Evolutionary conservation across 2,113 vertebrate genomes (phyloP), one percentile per base, ranked within the genome.

Genomic region (Microtus pennsylvanicus): DNA sequence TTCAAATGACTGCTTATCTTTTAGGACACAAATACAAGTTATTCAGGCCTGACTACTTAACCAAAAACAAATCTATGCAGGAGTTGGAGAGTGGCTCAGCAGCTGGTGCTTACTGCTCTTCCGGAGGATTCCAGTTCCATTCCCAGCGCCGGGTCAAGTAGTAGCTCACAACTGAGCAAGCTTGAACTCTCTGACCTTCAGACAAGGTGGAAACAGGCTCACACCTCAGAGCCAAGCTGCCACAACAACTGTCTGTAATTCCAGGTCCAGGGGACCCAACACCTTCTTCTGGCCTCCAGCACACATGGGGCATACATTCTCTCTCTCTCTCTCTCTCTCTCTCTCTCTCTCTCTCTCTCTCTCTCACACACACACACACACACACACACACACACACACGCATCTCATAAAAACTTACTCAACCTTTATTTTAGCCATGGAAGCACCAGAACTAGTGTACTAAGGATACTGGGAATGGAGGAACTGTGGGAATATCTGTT

Each of bases 341-440:
- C 55, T 58, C 16, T 58, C 55, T 58, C 16, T 55, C 55, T 55
- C 16, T 55, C 12, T 52, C 52, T 52, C 50, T 52, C 50, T 52
- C 50, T 52, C 50, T 52, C 26, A 35, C 47, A n/a, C 8, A 81
- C 50, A 81, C 19, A 81, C 47, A n/a, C 8, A 81, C 50, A 81
- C 19, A 81, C 47, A 55, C 9, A 81, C 50, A 81, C 19, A 81
- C 78, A 58, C 50, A 81, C 78, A 81, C n/a, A 52, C 55, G 35
- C 33, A 12, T 47, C 7, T 81, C 55, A 7, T 10, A 16, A 63
- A 83, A 63, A 85, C 55, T 33, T 35, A 58, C 10, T 65, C 80
- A 11, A 7, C 86, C 76, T 94, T 94, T 75, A 33, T 94, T 94
- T 90, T 50, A n/a, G 70, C n/a, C 89, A 90, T 83, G 47, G 8